These are phyloP conservation scores for Anser brachyrhynchus DNA, from an alignment of 2,113 vertebrate genomes.

Conservation along the genomic window DNA sequence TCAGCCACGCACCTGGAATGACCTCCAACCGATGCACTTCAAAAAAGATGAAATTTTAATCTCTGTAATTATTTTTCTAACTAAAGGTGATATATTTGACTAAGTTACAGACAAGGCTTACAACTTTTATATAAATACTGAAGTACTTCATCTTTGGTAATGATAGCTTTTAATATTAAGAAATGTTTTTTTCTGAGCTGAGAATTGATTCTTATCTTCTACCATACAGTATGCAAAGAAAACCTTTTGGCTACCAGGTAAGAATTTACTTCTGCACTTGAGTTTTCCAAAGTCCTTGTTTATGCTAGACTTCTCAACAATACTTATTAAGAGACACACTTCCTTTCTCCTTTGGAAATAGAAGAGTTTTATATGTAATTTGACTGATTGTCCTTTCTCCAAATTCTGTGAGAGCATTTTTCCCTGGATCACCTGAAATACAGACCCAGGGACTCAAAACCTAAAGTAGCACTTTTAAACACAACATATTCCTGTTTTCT, in stretches of 20 bases:
- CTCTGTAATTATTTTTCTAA: background rate
- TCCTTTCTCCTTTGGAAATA: background rate
- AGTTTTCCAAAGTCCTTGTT: background rate
- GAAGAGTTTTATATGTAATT: background rate
- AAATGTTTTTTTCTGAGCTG: background rate
- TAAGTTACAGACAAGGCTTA: background rate
- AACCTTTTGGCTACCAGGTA: background rate
- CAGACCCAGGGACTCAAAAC: background rate
- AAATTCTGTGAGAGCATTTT: background rate
- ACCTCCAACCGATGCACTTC: background rate
- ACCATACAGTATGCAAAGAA: background rate
- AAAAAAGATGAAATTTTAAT: background rate
- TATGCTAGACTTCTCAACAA: background rate
- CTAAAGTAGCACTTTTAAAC: background rate
- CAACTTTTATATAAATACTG: background rate
- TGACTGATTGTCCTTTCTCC: background rate
- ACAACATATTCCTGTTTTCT: conserved; percentile 39
- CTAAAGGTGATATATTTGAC: background rate
- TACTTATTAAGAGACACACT: background rate
- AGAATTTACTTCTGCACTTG: background rate
- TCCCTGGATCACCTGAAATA: background rate
- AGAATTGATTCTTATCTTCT: background rate
- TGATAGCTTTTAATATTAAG: background rate
- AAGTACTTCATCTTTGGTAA: background rate
- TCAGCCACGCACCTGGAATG: background rate